Evolutionary conservation across 2,797 vertebrate genomes (phyloP).

Genomic region (Peromyscus eremicus): DNA sequence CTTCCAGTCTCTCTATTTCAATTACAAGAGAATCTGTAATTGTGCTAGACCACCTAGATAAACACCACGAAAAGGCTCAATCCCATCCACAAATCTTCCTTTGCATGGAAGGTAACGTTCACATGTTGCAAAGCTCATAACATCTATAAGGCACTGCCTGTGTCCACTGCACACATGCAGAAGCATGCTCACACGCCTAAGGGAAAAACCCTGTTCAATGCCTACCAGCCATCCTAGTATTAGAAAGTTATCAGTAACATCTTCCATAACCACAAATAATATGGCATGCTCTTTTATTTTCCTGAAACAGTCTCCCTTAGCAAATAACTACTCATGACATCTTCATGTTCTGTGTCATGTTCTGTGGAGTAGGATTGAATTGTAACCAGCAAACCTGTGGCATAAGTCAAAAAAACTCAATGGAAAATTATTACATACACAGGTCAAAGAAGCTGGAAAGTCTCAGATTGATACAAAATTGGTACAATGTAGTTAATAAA

Average conservation of each 20-base stretch:
- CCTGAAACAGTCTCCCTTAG: conserved; percentile 29
- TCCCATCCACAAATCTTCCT: neutral
- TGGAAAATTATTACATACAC: neutral
- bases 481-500: conserved; percentile 7
- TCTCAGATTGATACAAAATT: conserved; percentile 4
- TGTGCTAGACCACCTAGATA: neutral
- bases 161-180: neutral
- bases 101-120: neutral
- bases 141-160: neutral
- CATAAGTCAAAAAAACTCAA: neutral
- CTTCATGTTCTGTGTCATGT: neutral
- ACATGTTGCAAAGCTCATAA: neutral
- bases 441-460: neutral
- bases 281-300: neutral
- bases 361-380: neutral
- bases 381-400: conserved; percentile 11
- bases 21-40: neutral
- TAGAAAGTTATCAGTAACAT: neutral
- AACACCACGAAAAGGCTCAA: neutral
- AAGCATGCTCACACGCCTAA: neutral
- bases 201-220: neutral
- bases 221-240: neutral
- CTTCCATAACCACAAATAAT: conserved; percentile 5
- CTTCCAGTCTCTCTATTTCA: neutral
- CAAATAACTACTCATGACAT: conserved; percentile 1